Evolutionary conservation across 2,797 vertebrate species (phyloP).

Genomic region (Enteromius paludinosus): DNA sequence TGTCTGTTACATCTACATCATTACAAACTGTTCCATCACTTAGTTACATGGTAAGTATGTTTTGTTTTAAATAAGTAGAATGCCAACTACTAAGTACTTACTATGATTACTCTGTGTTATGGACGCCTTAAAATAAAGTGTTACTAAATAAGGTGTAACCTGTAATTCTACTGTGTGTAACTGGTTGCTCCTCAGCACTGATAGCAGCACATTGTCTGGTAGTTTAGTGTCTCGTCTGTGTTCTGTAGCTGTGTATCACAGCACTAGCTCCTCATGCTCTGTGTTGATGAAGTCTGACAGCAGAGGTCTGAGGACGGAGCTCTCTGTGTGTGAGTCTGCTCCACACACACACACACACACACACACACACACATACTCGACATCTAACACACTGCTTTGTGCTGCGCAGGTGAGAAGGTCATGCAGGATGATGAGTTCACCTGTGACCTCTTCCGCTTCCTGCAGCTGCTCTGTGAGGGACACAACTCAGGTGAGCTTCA

Average conservation of each 20-base stretch:
- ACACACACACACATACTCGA: no score
- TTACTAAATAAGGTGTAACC: no score
- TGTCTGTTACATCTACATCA: no score
- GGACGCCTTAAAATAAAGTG: no score
- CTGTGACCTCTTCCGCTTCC: conserved; percentile 97
- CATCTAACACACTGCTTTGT: conserved; percentile 45
- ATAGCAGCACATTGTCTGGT: background rate
- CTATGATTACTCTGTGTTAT: no score
- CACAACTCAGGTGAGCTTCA: conserved; percentile 88
- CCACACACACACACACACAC: background rate
- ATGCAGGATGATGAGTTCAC: conserved; percentile 96
- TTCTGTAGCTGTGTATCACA: background rate
- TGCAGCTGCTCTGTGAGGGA: conserved; percentile 95
- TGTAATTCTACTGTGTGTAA: no score
- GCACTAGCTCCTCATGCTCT: background rate
- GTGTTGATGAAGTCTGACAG: conserved; percentile 26
- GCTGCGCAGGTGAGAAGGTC: conserved; percentile 91
- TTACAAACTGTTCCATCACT: no score
- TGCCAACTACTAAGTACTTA: no score
- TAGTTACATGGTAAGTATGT: no score
- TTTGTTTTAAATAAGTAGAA: no score
- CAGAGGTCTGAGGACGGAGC: conserved; percentile 2
- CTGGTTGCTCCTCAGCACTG: no score
- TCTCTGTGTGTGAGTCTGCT: conserved; percentile 31
- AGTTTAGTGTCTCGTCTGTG: background rate